Conservation (phyloP, 2,797 vertebrate genomes). For the Micropoecilia bifurca region DNA sequence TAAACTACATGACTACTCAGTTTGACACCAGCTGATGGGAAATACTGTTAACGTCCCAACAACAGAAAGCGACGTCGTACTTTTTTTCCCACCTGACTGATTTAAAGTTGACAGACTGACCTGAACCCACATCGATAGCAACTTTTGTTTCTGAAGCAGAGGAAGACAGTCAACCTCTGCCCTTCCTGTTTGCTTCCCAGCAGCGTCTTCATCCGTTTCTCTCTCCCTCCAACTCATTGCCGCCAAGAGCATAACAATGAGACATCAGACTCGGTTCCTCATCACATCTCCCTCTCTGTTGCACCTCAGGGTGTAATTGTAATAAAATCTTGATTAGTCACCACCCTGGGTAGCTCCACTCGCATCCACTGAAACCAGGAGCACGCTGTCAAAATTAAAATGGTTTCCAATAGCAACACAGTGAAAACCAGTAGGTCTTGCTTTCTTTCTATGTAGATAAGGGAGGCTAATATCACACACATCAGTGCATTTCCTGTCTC, state of each 20-base stretch:
- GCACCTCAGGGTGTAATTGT: slow-evolving; percentile 59
- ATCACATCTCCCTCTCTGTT: slow-evolving; percentile 30
- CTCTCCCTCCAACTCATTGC: slow-evolving; percentile 17
- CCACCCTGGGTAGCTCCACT: slow-evolving; percentile 45
- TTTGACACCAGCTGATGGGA: background rate
- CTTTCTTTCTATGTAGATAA: slow-evolving; percentile 30
- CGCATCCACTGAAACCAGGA: slow-evolving; percentile 45
- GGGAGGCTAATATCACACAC: slow-evolving; percentile 21
- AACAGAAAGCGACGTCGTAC: background rate
- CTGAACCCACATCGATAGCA: background rate
- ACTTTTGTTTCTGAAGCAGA: background rate
- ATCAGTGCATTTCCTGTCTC: slow-evolving; percentile 56
- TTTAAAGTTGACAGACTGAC: background rate
- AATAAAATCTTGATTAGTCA: slow-evolving; percentile 68
- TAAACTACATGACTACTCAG: background rate
- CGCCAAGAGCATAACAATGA: slow-evolving; percentile 39
- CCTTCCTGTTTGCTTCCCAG: slow-evolving; percentile 18
- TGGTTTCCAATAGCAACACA: slow-evolving; percentile 70
- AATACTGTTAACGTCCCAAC: background rate
- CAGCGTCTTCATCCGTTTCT: slow-evolving; percentile 13
- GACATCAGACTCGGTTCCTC: slow-evolving; percentile 37
- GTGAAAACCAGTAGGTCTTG: slow-evolving; percentile 21
- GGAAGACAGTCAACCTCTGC: background rate
- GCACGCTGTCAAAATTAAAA: slow-evolving; percentile 55
- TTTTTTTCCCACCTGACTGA: background rate